phyloP scores from a whole-genome alignment of 2,113 vertebrate species.

The Serilophus lunatus region DNA sequence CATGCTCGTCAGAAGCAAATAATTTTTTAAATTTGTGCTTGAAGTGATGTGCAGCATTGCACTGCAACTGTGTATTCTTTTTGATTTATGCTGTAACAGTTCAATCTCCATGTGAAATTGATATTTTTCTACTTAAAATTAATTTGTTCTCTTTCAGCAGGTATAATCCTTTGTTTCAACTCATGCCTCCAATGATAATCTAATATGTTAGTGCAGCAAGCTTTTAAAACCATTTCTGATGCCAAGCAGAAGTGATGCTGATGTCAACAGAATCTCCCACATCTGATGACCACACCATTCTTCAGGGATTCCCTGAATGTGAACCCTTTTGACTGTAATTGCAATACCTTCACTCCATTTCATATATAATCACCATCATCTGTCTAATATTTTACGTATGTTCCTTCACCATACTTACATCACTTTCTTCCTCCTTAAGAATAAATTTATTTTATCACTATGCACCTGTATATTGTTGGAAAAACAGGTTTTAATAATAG shows the following conservation, averaged over 20 bases:
- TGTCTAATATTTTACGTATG: neutral
- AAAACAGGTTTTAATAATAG: neutral
- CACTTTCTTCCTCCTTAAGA: neutral
- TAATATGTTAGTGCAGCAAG: constrained; percentile 61
- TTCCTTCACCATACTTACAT: constrained; percentile 58
- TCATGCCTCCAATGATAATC: constrained; percentile 49
- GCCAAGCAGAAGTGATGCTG: constrained; percentile 57
- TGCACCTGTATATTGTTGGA: constrained; percentile 24
- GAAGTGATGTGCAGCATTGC: neutral
- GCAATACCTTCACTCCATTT: constrained; percentile 27
- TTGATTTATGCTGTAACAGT: neutral
- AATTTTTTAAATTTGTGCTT: neutral
- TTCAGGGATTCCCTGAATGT: constrained; percentile 58
- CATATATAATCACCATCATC: constrained; percentile 9
- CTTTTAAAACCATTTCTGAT: constrained; percentile 66
- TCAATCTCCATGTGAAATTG: neutral
- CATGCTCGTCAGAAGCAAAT: neutral
- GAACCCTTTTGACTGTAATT: constrained; percentile 53
- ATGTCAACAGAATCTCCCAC: constrained; percentile 53
- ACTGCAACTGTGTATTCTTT: neutral
- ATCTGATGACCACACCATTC: constrained; percentile 58
- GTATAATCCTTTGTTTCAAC: constrained; percentile 60
- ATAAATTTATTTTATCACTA: constrained; percentile 41
- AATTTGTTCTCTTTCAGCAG: constrained; percentile 64
- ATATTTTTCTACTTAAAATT: constrained; percentile 24